phyloP scores from a whole-genome alignment of 2,113 vertebrate species.

The Ciconia stormi region DNA sequence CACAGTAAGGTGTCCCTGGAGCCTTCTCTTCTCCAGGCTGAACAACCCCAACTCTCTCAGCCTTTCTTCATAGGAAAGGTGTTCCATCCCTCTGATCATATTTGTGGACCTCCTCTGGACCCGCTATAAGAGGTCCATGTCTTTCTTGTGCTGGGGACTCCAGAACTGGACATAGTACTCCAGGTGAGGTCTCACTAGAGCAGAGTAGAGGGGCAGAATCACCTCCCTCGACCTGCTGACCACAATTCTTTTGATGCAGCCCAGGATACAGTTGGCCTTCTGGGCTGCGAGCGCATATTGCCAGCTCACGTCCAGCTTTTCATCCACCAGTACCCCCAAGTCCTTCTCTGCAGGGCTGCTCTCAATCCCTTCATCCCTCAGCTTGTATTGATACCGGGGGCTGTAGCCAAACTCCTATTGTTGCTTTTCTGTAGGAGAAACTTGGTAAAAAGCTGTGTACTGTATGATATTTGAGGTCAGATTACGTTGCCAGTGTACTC shows the following conservation, averaged over 20 bases:
- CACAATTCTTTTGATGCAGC: background rate
- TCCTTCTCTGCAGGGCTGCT: background rate
- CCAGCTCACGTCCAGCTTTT: background rate
- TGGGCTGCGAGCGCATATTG: background rate
- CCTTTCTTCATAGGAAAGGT: too few species aligned
- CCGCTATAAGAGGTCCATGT: too few species aligned
- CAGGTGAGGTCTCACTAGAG: too few species aligned
- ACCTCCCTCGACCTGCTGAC: background rate
- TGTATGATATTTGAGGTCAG: background rate
- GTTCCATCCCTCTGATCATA: too few species aligned
- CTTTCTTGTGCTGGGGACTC: too few species aligned
- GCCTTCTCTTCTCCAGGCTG: too few species aligned
- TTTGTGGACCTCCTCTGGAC: too few species aligned
- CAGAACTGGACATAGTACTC: fast-evolving
- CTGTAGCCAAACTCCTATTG: background rate
- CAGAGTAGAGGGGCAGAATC: too few species aligned
- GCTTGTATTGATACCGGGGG: background rate
- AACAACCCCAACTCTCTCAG: too few species aligned
- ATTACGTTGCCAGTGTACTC: background rate
- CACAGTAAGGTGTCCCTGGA: too few species aligned
- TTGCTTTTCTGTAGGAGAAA: background rate
- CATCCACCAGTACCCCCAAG: too few species aligned
- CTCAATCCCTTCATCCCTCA: background rate
- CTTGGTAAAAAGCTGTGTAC: background rate
- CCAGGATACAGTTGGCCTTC: background rate